These are phyloP conservation scores for Indicator maculatus DNA, from an alignment of 2,113 vertebrate species.

Conservation along the genomic window DNA sequence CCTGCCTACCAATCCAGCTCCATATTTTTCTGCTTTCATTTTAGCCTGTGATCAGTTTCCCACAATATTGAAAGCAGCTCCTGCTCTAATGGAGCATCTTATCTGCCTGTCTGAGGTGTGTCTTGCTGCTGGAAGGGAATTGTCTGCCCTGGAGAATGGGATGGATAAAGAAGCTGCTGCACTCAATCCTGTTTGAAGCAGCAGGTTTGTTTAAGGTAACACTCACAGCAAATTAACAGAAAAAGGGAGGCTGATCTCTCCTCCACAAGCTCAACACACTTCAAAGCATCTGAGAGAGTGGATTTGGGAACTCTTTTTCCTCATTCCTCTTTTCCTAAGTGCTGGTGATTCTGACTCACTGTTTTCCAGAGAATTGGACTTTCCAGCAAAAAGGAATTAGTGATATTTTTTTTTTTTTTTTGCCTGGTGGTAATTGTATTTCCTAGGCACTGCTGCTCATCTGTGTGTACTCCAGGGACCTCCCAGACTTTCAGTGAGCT, in stretches of 20 bases:
- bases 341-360: neutral
- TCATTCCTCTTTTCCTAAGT: neutral
- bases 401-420: neutral
- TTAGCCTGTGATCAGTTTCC: neutral
- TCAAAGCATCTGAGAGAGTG: neutral
- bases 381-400: neutral
- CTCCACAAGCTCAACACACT: neutral
- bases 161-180: conserved; percentile 3
- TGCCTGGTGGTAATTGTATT: neutral
- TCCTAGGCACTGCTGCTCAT: conserved; percentile 16
- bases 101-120: conserved; percentile 39
- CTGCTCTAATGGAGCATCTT: conserved; percentile 30
- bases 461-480: neutral
- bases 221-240: neutral
- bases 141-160: conserved; percentile 21
- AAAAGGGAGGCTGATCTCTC: neutral
- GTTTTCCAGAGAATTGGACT: neutral
- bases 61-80: neutral
- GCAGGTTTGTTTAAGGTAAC: neutral
- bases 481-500: neutral
- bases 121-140: conserved; percentile 7
- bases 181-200: neutral
- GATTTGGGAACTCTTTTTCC: neutral
- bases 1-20: neutral
- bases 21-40: neutral